These are phyloP conservation scores for Arrhopalites spinosus DNA, from an alignment of 2,888 invertebrate species.

Conservation along the genomic window DNA sequence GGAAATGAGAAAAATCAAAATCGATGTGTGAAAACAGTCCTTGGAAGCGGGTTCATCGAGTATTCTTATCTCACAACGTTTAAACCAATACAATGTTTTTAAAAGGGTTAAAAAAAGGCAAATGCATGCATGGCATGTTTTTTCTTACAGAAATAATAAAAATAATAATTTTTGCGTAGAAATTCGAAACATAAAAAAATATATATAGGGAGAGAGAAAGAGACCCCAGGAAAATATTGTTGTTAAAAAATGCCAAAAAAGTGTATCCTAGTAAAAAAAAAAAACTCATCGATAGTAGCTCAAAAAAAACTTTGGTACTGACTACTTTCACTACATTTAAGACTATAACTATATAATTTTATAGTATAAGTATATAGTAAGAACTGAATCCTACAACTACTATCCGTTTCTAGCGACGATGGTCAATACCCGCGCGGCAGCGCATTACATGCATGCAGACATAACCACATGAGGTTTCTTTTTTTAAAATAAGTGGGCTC, in stretches of 20 bases:
- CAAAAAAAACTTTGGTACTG: slow-evolving; percentile 9
- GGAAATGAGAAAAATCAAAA: slow-evolving; percentile 9
- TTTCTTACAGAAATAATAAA: not conserved
- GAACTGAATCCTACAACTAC: not conserved
- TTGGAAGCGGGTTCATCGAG: not conserved
- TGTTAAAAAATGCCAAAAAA: not conserved
- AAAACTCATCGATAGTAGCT: not conserved
- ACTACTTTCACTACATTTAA: slow-evolving; percentile 7
- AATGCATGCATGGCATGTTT: not conserved
- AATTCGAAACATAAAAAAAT: not conserved
- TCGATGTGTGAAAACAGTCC: slow-evolving; percentile 5
- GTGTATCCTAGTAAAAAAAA: not conserved
- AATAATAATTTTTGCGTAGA: no score
- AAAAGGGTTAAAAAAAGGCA: not conserved
- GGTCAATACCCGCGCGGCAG: slow-evolving; percentile 4
- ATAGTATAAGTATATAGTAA: not conserved
- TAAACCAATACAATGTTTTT: not conserved
- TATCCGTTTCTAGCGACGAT: slow-evolving; percentile 3
- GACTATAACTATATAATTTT: not conserved
- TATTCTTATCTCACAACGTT: not conserved
- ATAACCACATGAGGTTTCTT: not conserved
- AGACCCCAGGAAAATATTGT: not conserved
- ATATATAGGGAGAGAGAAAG: not conserved
- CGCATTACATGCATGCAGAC: not conserved
- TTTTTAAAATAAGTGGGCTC: not conserved